phyloP scores from a whole-genome alignment of 2,888 invertebrate species.

The Gastracanthus pulcherrimus region DNA sequence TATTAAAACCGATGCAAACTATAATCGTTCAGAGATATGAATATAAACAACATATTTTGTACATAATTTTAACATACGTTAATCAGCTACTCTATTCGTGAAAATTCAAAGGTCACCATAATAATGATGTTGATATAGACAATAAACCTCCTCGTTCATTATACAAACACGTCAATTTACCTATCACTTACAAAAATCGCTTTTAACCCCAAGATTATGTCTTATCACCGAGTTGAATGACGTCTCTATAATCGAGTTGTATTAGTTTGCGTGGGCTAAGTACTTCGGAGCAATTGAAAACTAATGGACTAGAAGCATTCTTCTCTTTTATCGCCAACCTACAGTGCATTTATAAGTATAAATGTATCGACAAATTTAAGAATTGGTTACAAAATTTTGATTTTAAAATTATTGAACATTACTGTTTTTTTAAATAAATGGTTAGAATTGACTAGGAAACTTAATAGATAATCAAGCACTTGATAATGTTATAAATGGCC shows the following conservation, averaged over 20 bases:
- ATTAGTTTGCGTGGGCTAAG: neutral
- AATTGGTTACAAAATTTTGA: neutral
- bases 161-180: too few relatives aligned
- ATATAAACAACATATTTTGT: neutral
- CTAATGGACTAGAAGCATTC: slow-evolving; percentile 64
- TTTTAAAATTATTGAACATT: too few relatives aligned
- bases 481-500: too few relatives aligned
- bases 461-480: too few relatives aligned
- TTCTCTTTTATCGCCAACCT: neutral
- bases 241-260: neutral
- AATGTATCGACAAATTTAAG: neutral
- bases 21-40: neutral
- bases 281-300: slow-evolving; percentile 51
- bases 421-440: too few relatives aligned
- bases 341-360: neutral
- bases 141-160: too few relatives aligned
- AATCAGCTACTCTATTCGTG: too few relatives aligned
- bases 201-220: neutral
- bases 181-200: too few relatives aligned
- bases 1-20: neutral
- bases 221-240: neutral
- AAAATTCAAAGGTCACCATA: neutral
- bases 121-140: too few relatives aligned
- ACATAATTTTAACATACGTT: neutral
- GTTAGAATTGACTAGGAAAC: too few relatives aligned